A percentile compares a stretch with the other conserved stretches of the same genome.
These are phyloP conservation scores for Drosophila pectinifera DNA, from an alignment of 1,140 invertebrate species.

Conservation along the genomic window DNA sequence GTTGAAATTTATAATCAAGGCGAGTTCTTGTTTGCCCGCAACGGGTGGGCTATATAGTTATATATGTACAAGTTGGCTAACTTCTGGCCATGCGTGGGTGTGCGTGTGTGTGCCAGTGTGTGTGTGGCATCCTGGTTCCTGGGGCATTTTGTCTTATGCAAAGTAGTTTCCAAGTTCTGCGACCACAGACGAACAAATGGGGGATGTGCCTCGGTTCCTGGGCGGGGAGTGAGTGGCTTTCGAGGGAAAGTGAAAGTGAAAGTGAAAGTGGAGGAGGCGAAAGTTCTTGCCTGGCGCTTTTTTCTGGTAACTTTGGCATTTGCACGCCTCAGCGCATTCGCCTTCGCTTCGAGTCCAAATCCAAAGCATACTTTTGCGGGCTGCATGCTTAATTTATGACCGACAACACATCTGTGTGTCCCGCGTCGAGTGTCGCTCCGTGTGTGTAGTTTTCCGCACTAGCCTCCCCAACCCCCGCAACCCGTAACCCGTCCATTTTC, in stretches of 20 bases:
- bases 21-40: constrained; percentile 49
- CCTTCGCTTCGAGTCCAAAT: constrained; percentile 25
- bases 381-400: constrained; percentile 76
- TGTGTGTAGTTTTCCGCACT: constrained; percentile 28
- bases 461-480: too few relatives aligned
- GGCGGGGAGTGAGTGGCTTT: too few relatives aligned
- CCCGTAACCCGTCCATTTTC: constrained; percentile 3
- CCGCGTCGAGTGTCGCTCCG: constrained; percentile 12
- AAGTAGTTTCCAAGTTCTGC: constrained; percentile 79
- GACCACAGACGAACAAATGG: constrained; percentile 66
- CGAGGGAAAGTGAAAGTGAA: neutral
- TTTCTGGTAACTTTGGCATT: constrained; percentile 67
- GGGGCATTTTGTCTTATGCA: constrained; percentile 70
- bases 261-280: too few relatives aligned
- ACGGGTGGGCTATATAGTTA: constrained; percentile 14
- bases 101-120: constrained; percentile 11
- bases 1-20: constrained; percentile 84
- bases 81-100: constrained; percentile 36
- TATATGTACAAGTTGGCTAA: constrained; percentile 24
- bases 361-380: constrained; percentile 57
- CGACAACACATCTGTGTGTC: constrained; percentile 15
- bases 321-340: constrained; percentile 74
- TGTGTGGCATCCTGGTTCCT: constrained; percentile 7
- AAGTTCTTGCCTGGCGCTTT: neutral
- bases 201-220: neutral